phyloP scores from a whole-genome alignment of 2,113 vertebrate genomes.

The Epinephelus cyanopodus region DNA sequence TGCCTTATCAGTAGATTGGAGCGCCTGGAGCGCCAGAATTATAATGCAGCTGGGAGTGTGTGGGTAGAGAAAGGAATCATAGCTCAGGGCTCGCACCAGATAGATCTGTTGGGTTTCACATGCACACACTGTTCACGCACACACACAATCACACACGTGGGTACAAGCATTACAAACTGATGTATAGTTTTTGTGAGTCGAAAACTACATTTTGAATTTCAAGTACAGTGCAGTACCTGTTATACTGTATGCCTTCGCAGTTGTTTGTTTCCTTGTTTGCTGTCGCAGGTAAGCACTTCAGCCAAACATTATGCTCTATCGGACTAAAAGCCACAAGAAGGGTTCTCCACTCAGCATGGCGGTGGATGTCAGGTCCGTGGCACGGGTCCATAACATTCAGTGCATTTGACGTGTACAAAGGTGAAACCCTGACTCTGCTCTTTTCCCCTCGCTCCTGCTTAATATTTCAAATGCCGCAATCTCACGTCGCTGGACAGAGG shows the following conservation, averaged over 20 bases:
- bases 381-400: conserved; percentile 50
- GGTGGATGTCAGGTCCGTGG: conserved; percentile 29
- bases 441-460: conserved; percentile 59
- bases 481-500: conserved; percentile 48
- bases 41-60: conserved; percentile 66
- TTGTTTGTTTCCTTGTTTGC: not conserved
- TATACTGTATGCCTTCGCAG: not conserved
- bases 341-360: conserved; percentile 9
- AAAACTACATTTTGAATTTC: conserved; percentile 2
- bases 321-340: conserved; percentile 22
- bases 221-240: not conserved
- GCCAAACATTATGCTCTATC: conserved; percentile 13
- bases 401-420: conserved; percentile 46
- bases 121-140: not conserved
- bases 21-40: conserved; percentile 75
- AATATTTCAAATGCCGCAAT: conserved; percentile 69
- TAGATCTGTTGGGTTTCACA: conserved; percentile 63
- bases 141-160: not conserved
- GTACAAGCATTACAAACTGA: conserved; percentile 5
- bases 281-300: not conserved
- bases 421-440: conserved; percentile 63
- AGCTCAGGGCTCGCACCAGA: conserved; percentile 40
- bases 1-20: conserved; percentile 80
- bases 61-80: conserved; percentile 24
- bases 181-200: conserved; percentile 4